phyloP scores from a whole-genome alignment of 2,888 invertebrate species.

The Trimorus sp. region DNA sequence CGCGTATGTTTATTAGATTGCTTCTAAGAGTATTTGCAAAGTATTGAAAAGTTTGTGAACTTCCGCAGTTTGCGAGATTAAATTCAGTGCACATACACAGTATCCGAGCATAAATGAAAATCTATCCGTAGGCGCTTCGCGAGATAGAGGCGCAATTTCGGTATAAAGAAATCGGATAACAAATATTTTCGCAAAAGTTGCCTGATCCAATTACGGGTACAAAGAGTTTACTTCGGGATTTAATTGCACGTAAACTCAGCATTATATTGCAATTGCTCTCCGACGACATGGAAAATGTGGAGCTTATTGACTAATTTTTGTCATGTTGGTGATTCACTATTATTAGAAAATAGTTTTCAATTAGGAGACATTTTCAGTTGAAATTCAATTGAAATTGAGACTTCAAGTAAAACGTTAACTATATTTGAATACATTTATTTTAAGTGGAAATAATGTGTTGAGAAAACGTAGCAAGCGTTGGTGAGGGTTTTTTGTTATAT shows the following conservation, averaged over 20 bases:
- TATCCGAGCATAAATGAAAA: slow-evolving; percentile 16
- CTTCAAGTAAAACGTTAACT: no score
- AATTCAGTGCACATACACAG: neutral
- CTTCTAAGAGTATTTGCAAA: neutral
- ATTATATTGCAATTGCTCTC: neutral
- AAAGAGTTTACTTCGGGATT: slow-evolving; percentile 6
- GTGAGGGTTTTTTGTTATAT: no score
- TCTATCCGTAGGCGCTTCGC: slow-evolving; percentile 17
- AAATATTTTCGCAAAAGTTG: slow-evolving; percentile 25
- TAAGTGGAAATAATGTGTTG: no score
- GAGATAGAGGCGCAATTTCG: slow-evolving; percentile 11
- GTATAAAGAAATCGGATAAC: slow-evolving; percentile 8
- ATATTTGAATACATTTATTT: no score
- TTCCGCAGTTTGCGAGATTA: neutral
- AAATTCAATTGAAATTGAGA: no score
- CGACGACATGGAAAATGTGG: neutral
- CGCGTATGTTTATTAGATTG: neutral
- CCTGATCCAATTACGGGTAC: slow-evolving; percentile 16
- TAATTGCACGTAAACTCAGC: slow-evolving; percentile 4
- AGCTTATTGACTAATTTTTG: neutral
- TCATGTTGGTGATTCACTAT: no score
- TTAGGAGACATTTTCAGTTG: no score
- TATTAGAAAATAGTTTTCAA: neutral
- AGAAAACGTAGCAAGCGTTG: no score
- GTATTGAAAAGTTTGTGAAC: neutral